Evolutionary conservation across 2,888 invertebrate species (phyloP), one percentile per base, ranked within the genome.

Genomic region (Heterodera filipjevi): DNA sequence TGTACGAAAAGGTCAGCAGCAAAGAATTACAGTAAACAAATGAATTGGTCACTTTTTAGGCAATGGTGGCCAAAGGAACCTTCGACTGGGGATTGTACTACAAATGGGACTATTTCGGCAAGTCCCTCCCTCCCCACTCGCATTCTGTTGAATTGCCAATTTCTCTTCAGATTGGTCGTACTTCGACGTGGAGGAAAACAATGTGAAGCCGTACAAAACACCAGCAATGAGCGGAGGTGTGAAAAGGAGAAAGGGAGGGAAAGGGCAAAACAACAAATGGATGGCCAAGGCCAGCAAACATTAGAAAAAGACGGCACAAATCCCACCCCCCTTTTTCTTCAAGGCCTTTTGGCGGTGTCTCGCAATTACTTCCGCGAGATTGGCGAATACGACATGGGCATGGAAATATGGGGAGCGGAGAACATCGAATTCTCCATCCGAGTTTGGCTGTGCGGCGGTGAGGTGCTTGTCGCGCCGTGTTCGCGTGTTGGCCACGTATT

Each of bases 21-120:
- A 22, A 33, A 49, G 71, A 71, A 30, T 19, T 10, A 44, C 10
- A n/a, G 49, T 16, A 22, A 35, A 68, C 1, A 19, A 35, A 68
- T 68, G 14, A 14, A 30, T 19, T 14, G 2, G 27, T 32, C 33
- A 27, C 12, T 30, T 16, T 32, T 53, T 14, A 76, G 76, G 76
- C 76, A 59, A 76, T 76, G 76, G 76, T 76, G 22, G 66, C 76
- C 6, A 76, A 76, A 59, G 76, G 98, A 82, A 98, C 98, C 30
- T 99, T 99, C 91, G 98, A 98, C 91, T 98, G 98, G 97, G 96
- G 96, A 91, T 92, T 99, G 76, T 97, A 97, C 91, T 99, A 99
- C 91, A 93, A 97, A 92, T 89, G 89, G 89, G 97, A 95, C 85
- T 94, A 93, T 89, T 90, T 95, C 76, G 59, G 59, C 59, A 59